Conservation (phyloP, 2,888 invertebrate species). For the Atethmia centrago region DNA sequence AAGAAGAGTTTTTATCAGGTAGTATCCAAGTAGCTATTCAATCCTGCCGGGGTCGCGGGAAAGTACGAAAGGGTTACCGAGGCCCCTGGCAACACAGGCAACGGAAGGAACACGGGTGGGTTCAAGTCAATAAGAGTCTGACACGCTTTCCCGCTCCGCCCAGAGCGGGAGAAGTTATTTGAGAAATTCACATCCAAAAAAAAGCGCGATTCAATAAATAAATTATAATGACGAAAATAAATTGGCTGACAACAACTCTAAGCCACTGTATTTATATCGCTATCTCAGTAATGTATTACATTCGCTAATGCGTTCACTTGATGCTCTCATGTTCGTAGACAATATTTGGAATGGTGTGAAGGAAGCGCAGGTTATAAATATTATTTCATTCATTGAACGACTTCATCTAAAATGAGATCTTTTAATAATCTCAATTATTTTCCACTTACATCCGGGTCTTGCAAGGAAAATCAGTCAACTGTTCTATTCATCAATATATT, state of each 20-base stretch:
- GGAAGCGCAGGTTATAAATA: constrained; percentile 39
- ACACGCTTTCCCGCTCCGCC: too few species aligned
- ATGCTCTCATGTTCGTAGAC: constrained; percentile 42
- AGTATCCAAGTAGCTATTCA: not conserved
- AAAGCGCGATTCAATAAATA: too few species aligned
- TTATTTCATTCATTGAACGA: constrained; percentile 37
- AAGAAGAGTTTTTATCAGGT: not conserved
- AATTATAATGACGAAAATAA: constrained; percentile 27
- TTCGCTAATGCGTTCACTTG: constrained; percentile 55
- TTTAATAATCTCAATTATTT: constrained; percentile 16
- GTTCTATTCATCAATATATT: constrained; percentile 40
- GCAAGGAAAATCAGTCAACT: constrained; percentile 47
- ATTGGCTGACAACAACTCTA: constrained; percentile 35
- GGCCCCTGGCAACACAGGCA: too few species aligned
- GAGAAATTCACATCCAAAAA: too few species aligned
- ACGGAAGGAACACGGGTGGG: too few species aligned
- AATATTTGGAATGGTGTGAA: constrained; percentile 47
- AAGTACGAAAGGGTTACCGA: too few species aligned
- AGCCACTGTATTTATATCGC: constrained; percentile 33
- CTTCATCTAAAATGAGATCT: constrained; percentile 37
- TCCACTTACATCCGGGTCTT: constrained; percentile 12
- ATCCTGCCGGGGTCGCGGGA: too few species aligned
- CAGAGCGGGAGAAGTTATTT: too few species aligned
- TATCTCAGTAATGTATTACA: constrained; percentile 43
- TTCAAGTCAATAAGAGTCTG: too few species aligned